Evolutionary conservation across 2,888 invertebrate genomes (phyloP).

Genomic region (Acanthosepion esculentum): DNA sequence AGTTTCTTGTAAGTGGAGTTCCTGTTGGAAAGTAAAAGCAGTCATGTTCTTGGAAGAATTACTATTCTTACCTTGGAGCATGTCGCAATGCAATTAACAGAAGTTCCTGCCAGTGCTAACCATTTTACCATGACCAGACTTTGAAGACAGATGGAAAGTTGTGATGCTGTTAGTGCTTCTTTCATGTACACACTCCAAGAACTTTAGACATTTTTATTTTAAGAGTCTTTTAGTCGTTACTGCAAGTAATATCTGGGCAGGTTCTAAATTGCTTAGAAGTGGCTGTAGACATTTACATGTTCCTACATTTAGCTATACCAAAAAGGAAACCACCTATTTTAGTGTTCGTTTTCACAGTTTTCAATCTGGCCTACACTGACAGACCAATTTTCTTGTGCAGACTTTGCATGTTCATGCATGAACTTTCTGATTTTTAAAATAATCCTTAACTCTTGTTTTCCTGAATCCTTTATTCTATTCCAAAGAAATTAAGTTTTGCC

Average conservation of each 20-base stretch:
- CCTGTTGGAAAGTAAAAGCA: background rate
- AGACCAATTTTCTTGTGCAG: background rate
- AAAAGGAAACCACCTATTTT: background rate
- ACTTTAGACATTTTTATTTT: slow-evolving; percentile 22
- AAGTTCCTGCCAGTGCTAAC: slow-evolving; percentile 11
- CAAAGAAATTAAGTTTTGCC: background rate
- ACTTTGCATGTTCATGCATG: background rate
- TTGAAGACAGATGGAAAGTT: slow-evolving; percentile 18
- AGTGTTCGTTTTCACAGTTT: background rate
- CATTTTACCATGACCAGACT: slow-evolving; percentile 9
- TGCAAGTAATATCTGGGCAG: background rate
- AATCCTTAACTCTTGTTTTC: background rate
- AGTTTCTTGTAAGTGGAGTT: background rate
- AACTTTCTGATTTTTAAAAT: background rate
- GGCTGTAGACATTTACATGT: background rate
- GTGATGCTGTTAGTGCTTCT: background rate
- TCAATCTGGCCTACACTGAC: background rate
- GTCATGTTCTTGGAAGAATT: background rate
- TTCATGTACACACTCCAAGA: background rate
- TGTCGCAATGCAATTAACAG: slow-evolving; percentile 20
- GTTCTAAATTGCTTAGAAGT: background rate
- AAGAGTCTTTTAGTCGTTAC: background rate
- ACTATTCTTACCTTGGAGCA: background rate
- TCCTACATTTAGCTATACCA: background rate
- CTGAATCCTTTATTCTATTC: background rate